Percentiles rank a stretch among this genome's conserved stretches.
phyloP scores from a whole-genome alignment of 2,888 invertebrate genomes.

The Eudemis profundana region DNA sequence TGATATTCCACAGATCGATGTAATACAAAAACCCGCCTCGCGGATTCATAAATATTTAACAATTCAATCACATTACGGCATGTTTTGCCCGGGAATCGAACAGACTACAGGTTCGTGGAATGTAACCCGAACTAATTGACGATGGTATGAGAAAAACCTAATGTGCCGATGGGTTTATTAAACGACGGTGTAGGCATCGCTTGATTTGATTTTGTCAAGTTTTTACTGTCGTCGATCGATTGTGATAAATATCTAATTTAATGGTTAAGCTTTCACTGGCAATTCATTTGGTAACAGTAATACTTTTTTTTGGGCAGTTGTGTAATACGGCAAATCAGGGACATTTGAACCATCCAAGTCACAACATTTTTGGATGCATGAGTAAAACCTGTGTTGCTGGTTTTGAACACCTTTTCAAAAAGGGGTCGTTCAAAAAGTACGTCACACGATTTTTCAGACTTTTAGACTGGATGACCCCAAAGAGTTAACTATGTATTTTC shows the following conservation, averaged over 20 bases:
- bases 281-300: background rate
- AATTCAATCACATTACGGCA: slow-evolving; percentile 66
- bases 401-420: too few species aligned
- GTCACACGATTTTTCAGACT: too few species aligned
- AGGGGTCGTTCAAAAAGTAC: too few species aligned
- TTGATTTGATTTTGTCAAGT: slow-evolving; percentile 11
- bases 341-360: too few species aligned
- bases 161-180: slow-evolving; percentile 27
- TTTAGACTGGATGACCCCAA: too few species aligned
- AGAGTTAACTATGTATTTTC: too few species aligned
- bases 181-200: slow-evolving; percentile 26
- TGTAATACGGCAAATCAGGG: too few species aligned
- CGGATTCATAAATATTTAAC: slow-evolving; percentile 66
- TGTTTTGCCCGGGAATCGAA: slow-evolving; percentile 57
- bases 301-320: background rate
- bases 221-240: slow-evolving; percentile 5
- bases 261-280: background rate
- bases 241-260: slow-evolving; percentile 22
- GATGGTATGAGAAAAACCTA: slow-evolving; percentile 18
- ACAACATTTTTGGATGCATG: too few species aligned
- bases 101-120: slow-evolving; percentile 4
- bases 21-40: slow-evolving; percentile 36
- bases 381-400: too few species aligned
- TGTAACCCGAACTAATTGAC: slow-evolving; percentile 22
- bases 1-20: slow-evolving; percentile 29